These are phyloP conservation scores for Lasioglossum oenotherae DNA, from an alignment of 2,888 invertebrate genomes.

Conservation along the genomic window DNA sequence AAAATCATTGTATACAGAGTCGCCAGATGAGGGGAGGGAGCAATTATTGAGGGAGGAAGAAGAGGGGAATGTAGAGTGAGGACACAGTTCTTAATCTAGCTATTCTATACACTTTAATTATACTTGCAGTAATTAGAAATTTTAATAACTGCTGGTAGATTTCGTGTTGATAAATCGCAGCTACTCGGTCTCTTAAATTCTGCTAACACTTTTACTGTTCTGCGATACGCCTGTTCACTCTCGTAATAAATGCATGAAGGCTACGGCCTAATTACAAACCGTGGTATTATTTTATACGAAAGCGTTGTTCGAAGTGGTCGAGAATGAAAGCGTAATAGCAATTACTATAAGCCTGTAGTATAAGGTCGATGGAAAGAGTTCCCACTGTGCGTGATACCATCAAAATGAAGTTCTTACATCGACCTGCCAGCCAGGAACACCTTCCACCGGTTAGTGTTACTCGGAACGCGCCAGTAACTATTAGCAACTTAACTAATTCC, in stretches of 20 bases:
- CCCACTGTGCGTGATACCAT: neutral
- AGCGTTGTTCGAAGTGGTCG: neutral
- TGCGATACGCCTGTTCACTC: neutral
- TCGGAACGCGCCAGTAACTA: slow-evolving; percentile 25
- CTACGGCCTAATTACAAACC: neutral
- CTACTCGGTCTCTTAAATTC: too few species aligned
- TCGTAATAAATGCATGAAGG: neutral
- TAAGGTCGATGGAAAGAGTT: neutral
- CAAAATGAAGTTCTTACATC: neutral
- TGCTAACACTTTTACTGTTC: neutral
- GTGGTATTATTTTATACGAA: neutral
- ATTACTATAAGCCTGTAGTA: neutral
- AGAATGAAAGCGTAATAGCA: neutral
- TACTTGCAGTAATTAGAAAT: too few species aligned
- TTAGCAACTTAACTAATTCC: slow-evolving; percentile 22
- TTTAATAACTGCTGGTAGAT: neutral
- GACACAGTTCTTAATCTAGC: too few species aligned
- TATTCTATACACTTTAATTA: too few species aligned
- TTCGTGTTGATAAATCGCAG: neutral
- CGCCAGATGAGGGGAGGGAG: too few species aligned
- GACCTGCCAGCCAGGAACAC: neutral
- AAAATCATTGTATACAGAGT: too few species aligned
- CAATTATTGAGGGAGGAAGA: too few species aligned
- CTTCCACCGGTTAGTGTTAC: slow-evolving; percentile 16
- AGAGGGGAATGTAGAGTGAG: too few species aligned